These are phyloP conservation scores for Grantiella picta DNA, from an alignment of 2,113 vertebrate genomes.

Conservation along the genomic window DNA sequence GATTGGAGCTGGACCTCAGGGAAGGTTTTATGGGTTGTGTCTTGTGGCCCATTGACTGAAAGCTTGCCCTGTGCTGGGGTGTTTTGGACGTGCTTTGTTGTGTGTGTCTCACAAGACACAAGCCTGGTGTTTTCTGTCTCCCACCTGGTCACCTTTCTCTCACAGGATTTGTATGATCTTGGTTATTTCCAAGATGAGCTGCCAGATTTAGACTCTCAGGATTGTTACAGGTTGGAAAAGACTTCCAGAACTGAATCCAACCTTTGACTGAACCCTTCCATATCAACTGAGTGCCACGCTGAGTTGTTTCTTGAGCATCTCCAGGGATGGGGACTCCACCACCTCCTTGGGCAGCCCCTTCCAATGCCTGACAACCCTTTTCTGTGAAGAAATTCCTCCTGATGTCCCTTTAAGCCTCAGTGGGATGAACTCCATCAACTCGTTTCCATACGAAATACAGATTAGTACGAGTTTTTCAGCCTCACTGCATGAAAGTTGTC, in stretches of 20 bases:
- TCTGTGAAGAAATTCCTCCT: not conserved
- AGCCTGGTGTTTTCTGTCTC: not conserved
- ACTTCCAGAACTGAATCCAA: not conserved
- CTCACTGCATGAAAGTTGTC: rapidly evolving
- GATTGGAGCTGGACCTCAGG: not conserved
- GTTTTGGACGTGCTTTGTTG: not conserved
- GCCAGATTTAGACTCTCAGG: not conserved
- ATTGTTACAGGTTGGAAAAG: not conserved
- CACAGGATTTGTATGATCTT: not conserved
- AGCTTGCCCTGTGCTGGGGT: not conserved
- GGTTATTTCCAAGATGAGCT: not conserved
- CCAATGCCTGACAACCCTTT: not conserved
- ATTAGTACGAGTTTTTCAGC: not conserved
- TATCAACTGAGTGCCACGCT: not conserved
- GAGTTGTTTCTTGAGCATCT: not conserved
- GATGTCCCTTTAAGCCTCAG: not conserved
- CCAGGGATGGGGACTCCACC: not conserved
- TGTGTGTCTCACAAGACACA: not conserved
- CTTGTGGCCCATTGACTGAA: not conserved
- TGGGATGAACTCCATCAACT: not conserved
- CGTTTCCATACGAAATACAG: not conserved
- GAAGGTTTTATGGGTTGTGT: not conserved
- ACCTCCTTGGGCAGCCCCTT: not conserved
- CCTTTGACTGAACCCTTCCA: not conserved
- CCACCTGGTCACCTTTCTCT: not conserved